Evolutionary conservation across 2,797 vertebrate genomes (phyloP), one percentile per base, ranked within the genome.

Genomic region (Sebastiscus tertius): DNA sequence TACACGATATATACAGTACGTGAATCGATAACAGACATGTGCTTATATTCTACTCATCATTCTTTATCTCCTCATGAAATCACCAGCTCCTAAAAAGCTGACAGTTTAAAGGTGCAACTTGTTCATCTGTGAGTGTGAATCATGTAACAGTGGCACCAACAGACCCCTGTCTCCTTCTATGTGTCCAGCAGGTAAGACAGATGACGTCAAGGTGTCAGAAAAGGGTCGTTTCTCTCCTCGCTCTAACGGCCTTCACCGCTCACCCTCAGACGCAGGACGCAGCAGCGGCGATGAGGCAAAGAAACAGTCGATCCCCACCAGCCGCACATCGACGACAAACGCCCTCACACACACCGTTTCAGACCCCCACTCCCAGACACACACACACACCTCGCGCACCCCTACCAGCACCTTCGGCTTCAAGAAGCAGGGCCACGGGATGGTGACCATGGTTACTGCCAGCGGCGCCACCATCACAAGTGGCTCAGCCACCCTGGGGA

Each of bases 181-280:
- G 33, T 84, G 27, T 77, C 80, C 65, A 60, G 68, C 81, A 99
- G 98, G 96, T 88, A 99, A 99, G 95, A 99, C 98, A 1, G 98
- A 99, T 14, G 98, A 99, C 52, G 96, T 97, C 63, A 99, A 99
- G 90, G 98, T 99, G 75, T 99, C 98, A 3, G 98, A 99, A 92
- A 99, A 99, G 92, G 97, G 97, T 61, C 93, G 97, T 27, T 94
- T 96, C 63, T 98, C 98, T 24, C 97, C 98, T 61, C 97, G 97
- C 82, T 88, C 96, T 6, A 95, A 96, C 70, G 96, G 96, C 87
- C 95, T 98, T 77, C 98, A 98, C 89, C 97, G 97, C 65, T 99
- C 98, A 22, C 97, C 97, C 1, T 99, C 98, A 0, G 98, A 99
- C 8, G 95, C 96, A 0, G 97, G 97, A 46, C 97, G 97, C 85